Evolutionary conservation across 2,113 vertebrate genomes (phyloP).

Genomic region (Oncorhynchus nerka): DNA sequence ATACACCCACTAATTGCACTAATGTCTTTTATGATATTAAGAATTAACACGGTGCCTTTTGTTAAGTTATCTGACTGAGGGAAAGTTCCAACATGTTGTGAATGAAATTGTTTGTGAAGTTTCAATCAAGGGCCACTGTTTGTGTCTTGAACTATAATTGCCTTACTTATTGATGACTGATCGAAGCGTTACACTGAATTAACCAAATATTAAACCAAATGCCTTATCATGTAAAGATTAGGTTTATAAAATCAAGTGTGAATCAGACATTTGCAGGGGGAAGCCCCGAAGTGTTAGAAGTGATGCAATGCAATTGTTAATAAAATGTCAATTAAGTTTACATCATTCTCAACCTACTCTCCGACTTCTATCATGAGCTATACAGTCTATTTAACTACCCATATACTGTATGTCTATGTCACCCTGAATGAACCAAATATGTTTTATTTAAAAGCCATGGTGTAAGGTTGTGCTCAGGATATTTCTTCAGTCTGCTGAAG

Average conservation of each 20-base stretch:
- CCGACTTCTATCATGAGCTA: neutral
- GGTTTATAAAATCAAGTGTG: neutral
- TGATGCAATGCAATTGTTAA: neutral
- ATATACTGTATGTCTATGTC: neutral
- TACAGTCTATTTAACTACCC: neutral
- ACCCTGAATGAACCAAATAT: neutral
- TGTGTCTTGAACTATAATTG: neutral
- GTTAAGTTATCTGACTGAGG: neutral
- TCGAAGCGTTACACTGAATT: neutral
- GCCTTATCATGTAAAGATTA: neutral
- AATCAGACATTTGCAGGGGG: neutral
- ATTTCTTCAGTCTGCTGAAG: slow-evolving; percentile 17
- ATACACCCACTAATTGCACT: slow-evolving; percentile 9
- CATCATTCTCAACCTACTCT: neutral
- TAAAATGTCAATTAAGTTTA: neutral
- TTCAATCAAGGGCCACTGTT: neutral
- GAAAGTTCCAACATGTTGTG: neutral
- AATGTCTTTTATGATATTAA: slow-evolving; percentile 4
- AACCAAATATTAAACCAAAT: neutral
- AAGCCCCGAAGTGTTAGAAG: neutral
- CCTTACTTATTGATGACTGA: neutral
- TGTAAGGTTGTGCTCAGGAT: slow-evolving; percentile 9
- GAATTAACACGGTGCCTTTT: neutral
- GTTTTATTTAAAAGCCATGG: neutral
- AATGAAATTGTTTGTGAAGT: neutral